Percentiles rank a stretch among this genome's conserved stretches.
phyloP scores from a whole-genome alignment of 2,888 invertebrate species.

The Flabesymbios commensalis region DNA sequence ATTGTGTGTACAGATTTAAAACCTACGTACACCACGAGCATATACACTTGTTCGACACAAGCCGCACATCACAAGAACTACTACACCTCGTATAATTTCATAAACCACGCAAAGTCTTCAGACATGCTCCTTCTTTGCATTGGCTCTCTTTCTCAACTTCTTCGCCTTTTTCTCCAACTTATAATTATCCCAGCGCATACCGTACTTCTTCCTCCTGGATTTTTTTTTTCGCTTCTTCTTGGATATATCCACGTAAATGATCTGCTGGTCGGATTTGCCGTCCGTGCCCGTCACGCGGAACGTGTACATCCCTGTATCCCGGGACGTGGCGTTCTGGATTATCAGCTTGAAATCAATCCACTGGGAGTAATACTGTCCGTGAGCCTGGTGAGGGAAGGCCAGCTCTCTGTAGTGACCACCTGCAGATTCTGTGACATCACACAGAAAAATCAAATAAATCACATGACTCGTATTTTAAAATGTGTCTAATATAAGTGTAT shows the following conservation, averaged over 20 bases:
- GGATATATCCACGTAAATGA: slow-evolving; percentile 32
- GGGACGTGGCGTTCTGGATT: slow-evolving; percentile 30
- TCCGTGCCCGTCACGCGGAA: slow-evolving; percentile 21
- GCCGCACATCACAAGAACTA: too few relatives aligned
- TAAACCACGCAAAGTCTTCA: too few relatives aligned
- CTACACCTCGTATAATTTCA: too few relatives aligned
- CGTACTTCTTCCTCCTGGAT: neutral
- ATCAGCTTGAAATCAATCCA: slow-evolving; percentile 35
- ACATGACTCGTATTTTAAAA: too few relatives aligned
- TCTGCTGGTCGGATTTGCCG: slow-evolving; percentile 19
- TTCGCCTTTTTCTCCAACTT: neutral
- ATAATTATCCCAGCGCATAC: neutral
- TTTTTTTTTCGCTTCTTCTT: slow-evolving; percentile 17
- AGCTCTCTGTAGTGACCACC: slow-evolving; percentile 19
- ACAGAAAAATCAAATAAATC: neutral
- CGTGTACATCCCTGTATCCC: slow-evolving; percentile 31
- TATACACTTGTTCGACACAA: too few relatives aligned
- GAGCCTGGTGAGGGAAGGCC: slow-evolving; percentile 26
- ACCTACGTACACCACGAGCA: too few relatives aligned
- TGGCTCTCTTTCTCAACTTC: neutral
- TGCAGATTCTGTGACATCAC: too few relatives aligned
- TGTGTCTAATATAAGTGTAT: too few relatives aligned
- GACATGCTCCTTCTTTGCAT: too few relatives aligned
- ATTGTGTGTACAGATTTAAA: too few relatives aligned
- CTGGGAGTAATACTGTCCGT: slow-evolving; percentile 25